Percentiles rank a stretch among this genome's conserved stretches.
phyloP scores from a whole-genome alignment of 2,888 invertebrate genomes.

The Spialia ferax region DNA sequence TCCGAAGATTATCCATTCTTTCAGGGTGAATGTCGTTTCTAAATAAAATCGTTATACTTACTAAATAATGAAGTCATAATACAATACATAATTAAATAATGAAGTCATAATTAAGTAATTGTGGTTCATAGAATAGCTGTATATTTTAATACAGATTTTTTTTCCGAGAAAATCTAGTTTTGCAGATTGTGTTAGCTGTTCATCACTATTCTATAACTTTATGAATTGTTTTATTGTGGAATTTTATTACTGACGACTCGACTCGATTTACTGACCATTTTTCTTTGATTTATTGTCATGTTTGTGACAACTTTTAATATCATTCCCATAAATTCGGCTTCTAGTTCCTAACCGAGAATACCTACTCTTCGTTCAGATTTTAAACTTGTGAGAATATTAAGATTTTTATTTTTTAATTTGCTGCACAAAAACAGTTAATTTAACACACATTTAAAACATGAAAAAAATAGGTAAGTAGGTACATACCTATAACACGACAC shows the following conservation, averaged over 20 bases:
- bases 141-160: background rate
- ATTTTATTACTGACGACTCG: background rate
- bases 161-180: background rate
- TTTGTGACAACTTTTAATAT: slow-evolving; percentile 1
- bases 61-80: too few relatives aligned
- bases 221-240: background rate
- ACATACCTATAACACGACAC: too few relatives aligned
- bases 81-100: too few relatives aligned
- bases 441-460: too few relatives aligned
- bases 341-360: background rate
- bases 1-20: slow-evolving; percentile 11
- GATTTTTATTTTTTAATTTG: too few relatives aligned
- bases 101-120: too few relatives aligned
- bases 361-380: too few relatives aligned
- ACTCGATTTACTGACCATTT: background rate
- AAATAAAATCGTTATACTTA: background rate
- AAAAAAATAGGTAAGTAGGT: too few relatives aligned
- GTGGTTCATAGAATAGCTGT: fast-evolving
- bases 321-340: background rate
- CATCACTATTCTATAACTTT: background rate
- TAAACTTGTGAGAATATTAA: too few relatives aligned
- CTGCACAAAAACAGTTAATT: too few relatives aligned
- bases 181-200: background rate
- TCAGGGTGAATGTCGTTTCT: background rate
- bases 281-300: slow-evolving; percentile 1